A percentile compares a stretch with the other conserved stretches of the same genome.
Evolutionary conservation across 2,888 invertebrate species (phyloP).

Genomic region (Lycaena phlaeas): DNA sequence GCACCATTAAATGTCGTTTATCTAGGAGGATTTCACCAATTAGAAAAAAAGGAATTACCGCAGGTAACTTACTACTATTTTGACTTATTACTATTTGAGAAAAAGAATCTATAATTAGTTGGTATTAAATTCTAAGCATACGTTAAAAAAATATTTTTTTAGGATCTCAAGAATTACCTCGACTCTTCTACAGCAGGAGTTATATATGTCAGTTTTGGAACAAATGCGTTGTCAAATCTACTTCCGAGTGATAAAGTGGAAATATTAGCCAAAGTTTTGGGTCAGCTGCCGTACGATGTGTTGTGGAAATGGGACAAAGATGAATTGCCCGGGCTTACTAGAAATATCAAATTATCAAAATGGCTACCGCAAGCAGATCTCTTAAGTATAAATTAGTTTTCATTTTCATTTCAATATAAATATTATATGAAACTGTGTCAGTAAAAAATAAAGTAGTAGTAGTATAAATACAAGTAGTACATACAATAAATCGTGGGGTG

Average conservation of each 20-base stretch:
- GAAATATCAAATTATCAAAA: conserved; percentile 30
- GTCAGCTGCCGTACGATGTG: conserved; percentile 37
- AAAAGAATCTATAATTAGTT: too few relatives aligned
- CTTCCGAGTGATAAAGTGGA: conserved; percentile 25
- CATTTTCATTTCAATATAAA: background rate
- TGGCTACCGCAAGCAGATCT: conserved; percentile 53
- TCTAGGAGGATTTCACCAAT: conserved; percentile 48
- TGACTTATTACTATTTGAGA: too few relatives aligned
- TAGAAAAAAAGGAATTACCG: conserved; percentile 33
- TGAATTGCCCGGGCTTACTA: conserved; percentile 25
- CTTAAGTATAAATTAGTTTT: conserved; percentile 33
- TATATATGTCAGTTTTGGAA: conserved; percentile 38
- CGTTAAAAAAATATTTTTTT: too few relatives aligned
- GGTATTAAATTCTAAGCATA: too few relatives aligned
- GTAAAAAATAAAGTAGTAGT: too few relatives aligned
- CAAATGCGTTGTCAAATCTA: conserved; percentile 27
- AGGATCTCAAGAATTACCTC: conserved; percentile 39
- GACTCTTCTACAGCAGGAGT: conserved; percentile 41
- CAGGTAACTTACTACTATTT: too few relatives aligned
- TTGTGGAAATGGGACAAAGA: conserved; percentile 49
- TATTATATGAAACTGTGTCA: too few relatives aligned
- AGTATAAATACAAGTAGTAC: too few relatives aligned
- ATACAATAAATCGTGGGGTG: too few relatives aligned
- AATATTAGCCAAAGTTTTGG: conserved; percentile 34
- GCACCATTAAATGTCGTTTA: conserved; percentile 39